Percentiles rank a stretch among this genome's conserved stretches.
These are phyloP conservation scores for Campylomormyrus numenius DNA, from an alignment of 2,113 vertebrate genomes.

Conservation along the genomic window DNA sequence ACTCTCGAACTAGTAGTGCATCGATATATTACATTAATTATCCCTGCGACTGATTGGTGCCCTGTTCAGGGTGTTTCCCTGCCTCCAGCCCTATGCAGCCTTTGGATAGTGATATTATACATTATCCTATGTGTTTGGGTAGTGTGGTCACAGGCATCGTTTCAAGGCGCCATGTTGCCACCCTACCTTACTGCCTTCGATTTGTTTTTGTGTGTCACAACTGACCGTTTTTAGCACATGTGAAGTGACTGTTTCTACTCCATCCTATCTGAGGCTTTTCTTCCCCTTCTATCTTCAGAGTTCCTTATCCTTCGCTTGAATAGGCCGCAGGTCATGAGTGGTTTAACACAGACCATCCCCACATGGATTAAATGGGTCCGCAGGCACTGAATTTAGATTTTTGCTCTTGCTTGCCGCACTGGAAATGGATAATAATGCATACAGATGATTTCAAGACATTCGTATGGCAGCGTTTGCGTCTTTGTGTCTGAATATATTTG, in stretches of 20 bases:
- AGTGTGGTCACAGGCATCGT: background rate
- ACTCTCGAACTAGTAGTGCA: background rate
- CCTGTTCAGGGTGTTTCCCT: background rate
- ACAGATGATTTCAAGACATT: slow-evolving; percentile 5
- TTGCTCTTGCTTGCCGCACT: background rate
- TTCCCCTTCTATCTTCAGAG: background rate
- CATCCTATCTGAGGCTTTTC: background rate
- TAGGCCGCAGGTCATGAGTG: slow-evolving; percentile 18
- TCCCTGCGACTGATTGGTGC: background rate
- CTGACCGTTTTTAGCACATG: background rate
- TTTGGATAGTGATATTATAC: background rate
- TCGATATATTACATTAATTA: background rate
- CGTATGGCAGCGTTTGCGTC: background rate
- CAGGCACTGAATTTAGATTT: background rate
- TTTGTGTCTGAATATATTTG: background rate
- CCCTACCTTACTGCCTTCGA: background rate
- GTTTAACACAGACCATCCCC: slow-evolving; percentile 18
- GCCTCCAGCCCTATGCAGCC: background rate
- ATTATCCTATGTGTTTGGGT: background rate
- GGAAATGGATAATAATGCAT: slow-evolving; percentile 9
- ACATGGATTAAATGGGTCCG: slow-evolving; percentile 15
- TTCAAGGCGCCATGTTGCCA: background rate
- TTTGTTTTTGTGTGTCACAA: background rate
- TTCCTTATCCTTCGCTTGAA: slow-evolving; percentile 8
- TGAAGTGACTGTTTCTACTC: background rate